These are phyloP conservation scores for Brachionus sp. DNA, from an alignment of 1,140 invertebrate species.

Conservation along the genomic window DNA sequence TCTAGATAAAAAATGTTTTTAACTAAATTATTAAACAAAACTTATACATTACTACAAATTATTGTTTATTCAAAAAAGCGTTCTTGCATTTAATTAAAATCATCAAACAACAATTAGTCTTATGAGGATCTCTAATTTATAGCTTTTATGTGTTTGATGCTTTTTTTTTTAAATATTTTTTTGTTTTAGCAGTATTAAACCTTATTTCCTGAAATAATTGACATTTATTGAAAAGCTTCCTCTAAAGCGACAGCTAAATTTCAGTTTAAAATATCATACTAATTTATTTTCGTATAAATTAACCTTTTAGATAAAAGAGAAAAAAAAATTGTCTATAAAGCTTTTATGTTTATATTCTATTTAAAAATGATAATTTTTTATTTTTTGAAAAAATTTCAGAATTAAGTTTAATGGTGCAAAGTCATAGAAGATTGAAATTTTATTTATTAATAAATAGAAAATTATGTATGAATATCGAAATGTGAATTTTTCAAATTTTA, in stretches of 20 bases:
- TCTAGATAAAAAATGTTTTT: too few relatives aligned
- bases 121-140: too few relatives aligned
- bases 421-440: background rate
- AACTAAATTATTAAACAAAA: too few relatives aligned
- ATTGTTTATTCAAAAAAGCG: too few relatives aligned
- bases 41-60: too few relatives aligned
- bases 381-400: background rate
- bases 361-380: background rate
- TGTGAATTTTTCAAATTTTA: background rate
- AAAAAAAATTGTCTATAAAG: background rate
- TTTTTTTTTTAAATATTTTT: background rate
- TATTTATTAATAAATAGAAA: background rate
- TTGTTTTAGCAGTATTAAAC: background rate
- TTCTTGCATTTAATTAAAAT: too few relatives aligned
- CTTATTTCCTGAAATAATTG: background rate
- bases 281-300: background rate
- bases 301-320: background rate
- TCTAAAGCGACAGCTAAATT: background rate
- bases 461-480: background rate
- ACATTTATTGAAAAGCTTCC: background rate
- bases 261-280: background rate
- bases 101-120: too few relatives aligned
- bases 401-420: background rate
- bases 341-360: too few relatives aligned
- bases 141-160: too few relatives aligned